Evolutionary conservation across 2,797 vertebrate species (phyloP).

Genomic region (Octomys mimax): DNA sequence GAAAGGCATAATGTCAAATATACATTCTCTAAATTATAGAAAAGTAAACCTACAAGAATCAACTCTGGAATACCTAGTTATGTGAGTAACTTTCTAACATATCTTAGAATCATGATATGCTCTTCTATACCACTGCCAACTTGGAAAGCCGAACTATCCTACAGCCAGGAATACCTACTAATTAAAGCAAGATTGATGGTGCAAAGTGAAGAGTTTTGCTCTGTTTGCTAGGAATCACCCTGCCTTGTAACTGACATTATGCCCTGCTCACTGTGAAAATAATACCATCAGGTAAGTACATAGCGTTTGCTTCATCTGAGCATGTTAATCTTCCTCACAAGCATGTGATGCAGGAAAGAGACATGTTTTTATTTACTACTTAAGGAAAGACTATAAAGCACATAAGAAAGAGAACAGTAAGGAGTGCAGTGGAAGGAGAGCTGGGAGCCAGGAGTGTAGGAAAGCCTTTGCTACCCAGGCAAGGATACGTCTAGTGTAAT

Average conservation of each 20-base stretch:
- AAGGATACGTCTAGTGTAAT: not conserved
- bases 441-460: not conserved
- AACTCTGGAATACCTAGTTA: conserved; percentile 22
- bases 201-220: not conserved
- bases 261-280: not conserved
- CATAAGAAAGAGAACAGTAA: not conserved
- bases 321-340: not conserved
- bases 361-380: not conserved
- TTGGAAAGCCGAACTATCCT: conserved; percentile 24
- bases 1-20: not conserved
- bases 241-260: not conserved
- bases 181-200: conserved; percentile 3
- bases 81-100: conserved; percentile 36
- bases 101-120: not conserved
- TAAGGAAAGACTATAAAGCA: not conserved
- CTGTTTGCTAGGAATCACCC: not conserved
- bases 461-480: not conserved
- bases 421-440: no score
- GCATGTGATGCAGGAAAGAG: not conserved
- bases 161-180: conserved; percentile 23
- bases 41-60: not conserved
- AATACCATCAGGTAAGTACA: not conserved
- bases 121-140: not conserved
- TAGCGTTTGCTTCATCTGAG: not conserved
- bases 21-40: conserved; percentile 28